A percentile compares a stretch with the other conserved stretches of the same genome.
These are phyloP conservation scores for Calameuta idolon DNA, from an alignment of 2,888 invertebrate species.

Conservation along the genomic window DNA sequence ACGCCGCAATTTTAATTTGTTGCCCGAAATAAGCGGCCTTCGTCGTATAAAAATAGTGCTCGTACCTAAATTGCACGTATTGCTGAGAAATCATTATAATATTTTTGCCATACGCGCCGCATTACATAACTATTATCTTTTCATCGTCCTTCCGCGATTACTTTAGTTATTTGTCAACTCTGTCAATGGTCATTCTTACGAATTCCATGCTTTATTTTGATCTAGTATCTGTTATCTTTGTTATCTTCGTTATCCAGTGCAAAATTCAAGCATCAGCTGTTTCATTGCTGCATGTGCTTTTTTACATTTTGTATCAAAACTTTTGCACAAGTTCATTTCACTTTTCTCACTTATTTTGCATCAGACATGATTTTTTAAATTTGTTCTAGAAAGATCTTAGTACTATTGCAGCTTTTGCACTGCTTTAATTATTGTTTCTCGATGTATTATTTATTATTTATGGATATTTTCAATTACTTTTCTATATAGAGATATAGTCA, in stretches of 20 bases:
- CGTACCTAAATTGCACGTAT: neutral
- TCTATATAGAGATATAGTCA: conserved; percentile 16
- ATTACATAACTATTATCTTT: conserved; percentile 21
- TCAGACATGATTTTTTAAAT: neutral
- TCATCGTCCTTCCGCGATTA: neutral
- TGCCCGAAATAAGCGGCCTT: conserved; percentile 22
- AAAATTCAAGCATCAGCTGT: neutral
- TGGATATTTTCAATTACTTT: neutral
- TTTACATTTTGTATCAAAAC: neutral
- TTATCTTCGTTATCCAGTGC: neutral
- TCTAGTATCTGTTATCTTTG: neutral
- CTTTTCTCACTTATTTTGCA: neutral
- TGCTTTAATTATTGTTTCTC: neutral
- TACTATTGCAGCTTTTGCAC: conserved; percentile 2
- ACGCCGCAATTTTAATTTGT: conserved; percentile 23
- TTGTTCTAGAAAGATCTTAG: conserved; percentile 29
- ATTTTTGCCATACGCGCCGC: conserved; percentile 2
- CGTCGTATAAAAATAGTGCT: conserved; percentile 22
- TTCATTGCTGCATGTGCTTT: neutral
- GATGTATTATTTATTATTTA: conserved; percentile 7
- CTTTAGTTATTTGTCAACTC: neutral
- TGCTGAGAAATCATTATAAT: conserved; percentile 13
- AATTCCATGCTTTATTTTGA: neutral
- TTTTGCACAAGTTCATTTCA: neutral
- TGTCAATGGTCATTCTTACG: neutral